Base-by-base conservation (phyloP, 2,113 vertebrate species). In the Sciurus niger region DNA sequence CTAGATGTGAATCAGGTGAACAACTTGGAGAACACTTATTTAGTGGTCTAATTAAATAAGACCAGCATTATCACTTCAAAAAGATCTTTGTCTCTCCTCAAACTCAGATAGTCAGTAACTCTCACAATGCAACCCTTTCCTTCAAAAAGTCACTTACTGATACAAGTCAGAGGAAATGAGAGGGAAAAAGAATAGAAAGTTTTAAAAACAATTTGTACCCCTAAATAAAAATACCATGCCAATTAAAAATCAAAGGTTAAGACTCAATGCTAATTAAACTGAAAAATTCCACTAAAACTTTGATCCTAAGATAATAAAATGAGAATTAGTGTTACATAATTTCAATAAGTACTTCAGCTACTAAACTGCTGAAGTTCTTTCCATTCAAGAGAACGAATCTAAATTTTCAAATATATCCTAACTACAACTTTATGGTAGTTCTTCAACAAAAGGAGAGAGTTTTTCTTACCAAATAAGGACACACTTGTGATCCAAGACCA, bases 361-460 rank as follows among this genome's bases (percentile, higher is more conserved):
- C 63, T 67, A 93, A 77, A 79, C 4, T 73, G 18, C 53, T 65
- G 4, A 78, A 34, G 34, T 43, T 70, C 60, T 68, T 67, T 65
- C 55, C 32, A 17, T 40, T 85, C 40, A 74, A 93, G 58, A 93
- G 30, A 96, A 90, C 53, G 68, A 85, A 60, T 10, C n/a, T n/a
- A n/a, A n/a, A n/a, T n/a, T n/a, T n/a, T n/a, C n/a, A n/a, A n/a
- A n/a, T n/a, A n/a, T n/a, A n/a, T n/a, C n/a, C n/a, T n/a, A n/a
- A n/a, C n/a, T n/a, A n/a, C n/a, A n/a, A n/a, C n/a, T n/a, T n/a
- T n/a, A n/a, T n/a, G n/a, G n/a, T n/a, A n/a, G n/a, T n/a, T n/a
- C n/a, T n/a, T n/a, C n/a, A n/a, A n/a, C n/a, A n/a, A n/a, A n/a
- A n/a, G n/a, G n/a, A n/a, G n/a, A n/a, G n/a, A n/a, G n/a, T n/a